Percentiles rank a stretch among this genome's conserved stretches.
Evolutionary conservation across 2,888 invertebrate genomes (phyloP).

Genomic region (Lordiphosa fenestrarum): DNA sequence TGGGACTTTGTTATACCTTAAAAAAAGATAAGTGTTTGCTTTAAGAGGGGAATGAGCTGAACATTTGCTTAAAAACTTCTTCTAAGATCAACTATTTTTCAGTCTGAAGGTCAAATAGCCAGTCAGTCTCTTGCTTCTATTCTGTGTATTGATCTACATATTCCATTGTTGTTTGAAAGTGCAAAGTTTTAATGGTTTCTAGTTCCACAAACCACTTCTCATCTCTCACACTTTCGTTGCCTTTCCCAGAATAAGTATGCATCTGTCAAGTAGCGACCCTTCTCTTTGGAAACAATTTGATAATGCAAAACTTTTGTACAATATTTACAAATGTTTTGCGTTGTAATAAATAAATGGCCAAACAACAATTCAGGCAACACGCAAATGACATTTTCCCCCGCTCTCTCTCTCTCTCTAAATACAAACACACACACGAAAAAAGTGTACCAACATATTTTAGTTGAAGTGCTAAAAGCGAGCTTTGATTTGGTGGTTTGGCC

Average conservation of each 20-base stretch:
- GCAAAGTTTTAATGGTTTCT: too few relatives aligned
- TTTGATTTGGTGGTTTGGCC: slow-evolving; percentile 45
- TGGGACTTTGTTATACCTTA: slow-evolving; percentile 8
- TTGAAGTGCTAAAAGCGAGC: slow-evolving; percentile 67
- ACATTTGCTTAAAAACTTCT: too few relatives aligned
- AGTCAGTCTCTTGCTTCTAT: too few relatives aligned
- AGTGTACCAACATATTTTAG: slow-evolving; percentile 22
- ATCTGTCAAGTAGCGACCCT: too few relatives aligned
- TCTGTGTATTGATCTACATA: too few relatives aligned
- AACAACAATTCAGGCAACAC: slow-evolving; percentile 40
- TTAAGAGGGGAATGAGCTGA: background rate
- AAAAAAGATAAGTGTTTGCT: slow-evolving; percentile 1
- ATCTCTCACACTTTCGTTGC: too few relatives aligned
- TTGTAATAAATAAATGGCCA: slow-evolving; percentile 48
- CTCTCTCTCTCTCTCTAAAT: slow-evolving; percentile 10
- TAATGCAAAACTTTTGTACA: slow-evolving; percentile 65
- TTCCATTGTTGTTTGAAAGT: too few relatives aligned
- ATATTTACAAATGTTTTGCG: slow-evolving; percentile 67
- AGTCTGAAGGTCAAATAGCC: too few relatives aligned
- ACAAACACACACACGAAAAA: background rate
- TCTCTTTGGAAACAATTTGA: slow-evolving; percentile 22
- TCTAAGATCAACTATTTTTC: too few relatives aligned
- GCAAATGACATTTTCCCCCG: slow-evolving; percentile 59
- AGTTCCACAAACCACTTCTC: too few relatives aligned
- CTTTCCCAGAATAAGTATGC: too few relatives aligned